Evolutionary conservation across 2,888 invertebrate species (phyloP).

Genomic region (Ochropleura leucogaster): DNA sequence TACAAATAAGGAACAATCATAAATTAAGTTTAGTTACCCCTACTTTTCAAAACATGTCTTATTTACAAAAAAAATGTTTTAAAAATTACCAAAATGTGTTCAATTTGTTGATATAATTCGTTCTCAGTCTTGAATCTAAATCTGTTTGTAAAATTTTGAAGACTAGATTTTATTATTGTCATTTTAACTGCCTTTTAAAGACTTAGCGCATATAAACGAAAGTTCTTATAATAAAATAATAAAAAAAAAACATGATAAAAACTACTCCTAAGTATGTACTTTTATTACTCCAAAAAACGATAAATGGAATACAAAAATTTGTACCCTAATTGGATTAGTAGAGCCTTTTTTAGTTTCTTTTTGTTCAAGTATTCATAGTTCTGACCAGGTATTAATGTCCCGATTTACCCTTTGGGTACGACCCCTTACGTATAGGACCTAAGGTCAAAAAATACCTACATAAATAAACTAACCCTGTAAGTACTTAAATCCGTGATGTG

Average conservation of each 20-base stretch:
- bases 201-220: conserved; percentile 63
- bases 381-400: background rate
- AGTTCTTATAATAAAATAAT: conserved; percentile 27
- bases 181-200: conserved; percentile 57
- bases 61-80: conserved; percentile 60
- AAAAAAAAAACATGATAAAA: background rate
- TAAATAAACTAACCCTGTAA: conserved; percentile 35
- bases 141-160: conserved; percentile 60
- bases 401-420: conserved; percentile 7
- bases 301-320: conserved; percentile 7
- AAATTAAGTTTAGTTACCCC: conserved; percentile 61
- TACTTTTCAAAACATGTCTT: conserved; percentile 62
- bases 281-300: background rate
- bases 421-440: background rate
- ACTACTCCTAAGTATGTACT: conserved; percentile 5
- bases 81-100: conserved; percentile 61
- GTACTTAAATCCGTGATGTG: conserved; percentile 33
- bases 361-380: background rate
- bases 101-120: conserved; percentile 61
- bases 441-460: conserved; percentile 3
- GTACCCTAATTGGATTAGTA: background rate
- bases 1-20: conserved; percentile 84
- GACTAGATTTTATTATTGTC: conserved; percentile 66
- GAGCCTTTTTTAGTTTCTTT: background rate
- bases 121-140: conserved; percentile 70